phyloP scores from a whole-genome alignment of 64 coral and sea anemone species.

The Stichodactyla helianthus region DNA sequence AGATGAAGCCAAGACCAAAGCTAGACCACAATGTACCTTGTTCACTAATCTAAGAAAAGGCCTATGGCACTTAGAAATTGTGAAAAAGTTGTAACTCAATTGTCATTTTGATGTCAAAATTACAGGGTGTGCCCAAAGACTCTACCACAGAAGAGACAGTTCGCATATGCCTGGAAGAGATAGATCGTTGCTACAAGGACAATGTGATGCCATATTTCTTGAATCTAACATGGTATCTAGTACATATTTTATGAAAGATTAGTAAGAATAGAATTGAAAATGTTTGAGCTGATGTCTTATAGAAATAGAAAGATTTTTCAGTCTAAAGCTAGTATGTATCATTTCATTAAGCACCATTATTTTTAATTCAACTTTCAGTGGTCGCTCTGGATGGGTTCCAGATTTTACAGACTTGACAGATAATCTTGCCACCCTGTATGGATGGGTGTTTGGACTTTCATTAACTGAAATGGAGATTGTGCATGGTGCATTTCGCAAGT shows the following conservation, averaged over 20 bases:
- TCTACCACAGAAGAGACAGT: constrained; percentile 91
- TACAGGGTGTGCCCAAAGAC: constrained; percentile 92
- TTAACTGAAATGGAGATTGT: constrained; percentile 99
- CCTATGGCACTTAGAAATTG: no score
- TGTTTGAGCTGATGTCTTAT: neutral
- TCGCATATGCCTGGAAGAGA: constrained; percentile 81
- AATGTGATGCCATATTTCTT: constrained; percentile 91
- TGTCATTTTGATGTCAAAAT: neutral
- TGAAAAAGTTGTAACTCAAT: neutral
- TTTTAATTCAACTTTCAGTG: constrained; percentile 27
- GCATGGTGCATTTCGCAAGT: constrained; percentile 95
- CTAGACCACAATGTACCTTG: no score
- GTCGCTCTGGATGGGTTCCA: constrained; percentile 88
- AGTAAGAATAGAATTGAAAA: neutral
- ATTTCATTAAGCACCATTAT: neutral
- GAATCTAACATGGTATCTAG: constrained; percentile 78
- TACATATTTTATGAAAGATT: neutral
- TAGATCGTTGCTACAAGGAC: constrained; percentile 90
- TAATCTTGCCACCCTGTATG: constrained; percentile 91
- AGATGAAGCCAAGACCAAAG: no score
- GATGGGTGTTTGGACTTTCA: constrained; percentile 96
- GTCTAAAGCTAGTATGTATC: no score
- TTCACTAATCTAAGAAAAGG: no score
- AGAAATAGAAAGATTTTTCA: no score
- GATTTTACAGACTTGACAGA: constrained; percentile 95